Percentiles rank a stretch among this genome's conserved stretches.
Conservation (phyloP, 2,888 invertebrate genomes). For the Busseola fusca region DNA sequence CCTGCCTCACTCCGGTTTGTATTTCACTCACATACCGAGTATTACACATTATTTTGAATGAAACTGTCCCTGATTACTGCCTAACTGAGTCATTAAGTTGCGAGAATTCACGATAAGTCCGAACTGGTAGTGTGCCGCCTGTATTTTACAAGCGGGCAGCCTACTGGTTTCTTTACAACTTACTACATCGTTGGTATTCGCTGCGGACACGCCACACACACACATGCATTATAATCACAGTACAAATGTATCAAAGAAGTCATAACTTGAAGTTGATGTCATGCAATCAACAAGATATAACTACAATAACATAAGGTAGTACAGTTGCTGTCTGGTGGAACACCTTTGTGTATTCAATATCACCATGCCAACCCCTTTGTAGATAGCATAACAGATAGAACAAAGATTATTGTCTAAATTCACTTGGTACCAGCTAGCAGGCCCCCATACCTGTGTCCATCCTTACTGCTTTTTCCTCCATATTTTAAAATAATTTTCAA, state of each 20-base stretch:
- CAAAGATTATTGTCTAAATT: not conserved
- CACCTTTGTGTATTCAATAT: slow-evolving; percentile 71
- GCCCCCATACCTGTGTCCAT: not conserved
- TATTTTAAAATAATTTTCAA: slow-evolving; percentile 11
- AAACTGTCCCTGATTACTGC: slow-evolving; percentile 75
- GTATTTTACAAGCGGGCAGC: slow-evolving; percentile 57
- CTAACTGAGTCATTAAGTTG: slow-evolving; percentile 74
- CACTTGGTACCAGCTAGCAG: not conserved
- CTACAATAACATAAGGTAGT: slow-evolving; percentile 12
- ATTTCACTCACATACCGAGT: slow-evolving; percentile 77
- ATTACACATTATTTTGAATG: slow-evolving; percentile 82
- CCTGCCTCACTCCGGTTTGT: slow-evolving; percentile 77
- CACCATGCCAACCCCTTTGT: slow-evolving; percentile 72
- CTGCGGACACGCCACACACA: slow-evolving; percentile 58
- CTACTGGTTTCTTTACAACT: slow-evolving; percentile 53
- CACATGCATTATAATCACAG: slow-evolving; percentile 36
- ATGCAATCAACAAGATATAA: slow-evolving; percentile 56
- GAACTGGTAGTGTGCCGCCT: slow-evolving; percentile 54
- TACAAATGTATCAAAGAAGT: slow-evolving; percentile 42
- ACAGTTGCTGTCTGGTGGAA: slow-evolving; percentile 30
- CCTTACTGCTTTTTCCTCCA: not conserved
- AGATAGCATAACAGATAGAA: slow-evolving; percentile 23
- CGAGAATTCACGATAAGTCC: slow-evolving; percentile 65
- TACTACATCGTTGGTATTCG: slow-evolving; percentile 65
- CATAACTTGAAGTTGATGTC: slow-evolving; percentile 66